phyloP scores from a whole-genome alignment of 2,797 vertebrate species.

The Hozukius guyotensis region DNA sequence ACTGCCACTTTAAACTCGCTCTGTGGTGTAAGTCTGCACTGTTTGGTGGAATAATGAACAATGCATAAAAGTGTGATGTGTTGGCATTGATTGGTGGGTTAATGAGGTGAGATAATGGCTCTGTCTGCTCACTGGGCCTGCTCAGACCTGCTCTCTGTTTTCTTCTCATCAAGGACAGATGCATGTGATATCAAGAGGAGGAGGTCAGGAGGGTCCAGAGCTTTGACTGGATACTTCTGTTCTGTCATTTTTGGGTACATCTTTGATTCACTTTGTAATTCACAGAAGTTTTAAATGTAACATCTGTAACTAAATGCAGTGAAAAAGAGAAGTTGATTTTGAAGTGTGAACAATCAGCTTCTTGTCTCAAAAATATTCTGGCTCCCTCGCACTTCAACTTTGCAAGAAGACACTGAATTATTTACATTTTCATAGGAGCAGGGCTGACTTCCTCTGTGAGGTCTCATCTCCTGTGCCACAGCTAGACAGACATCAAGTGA shows the following conservation, averaged over 20 bases:
- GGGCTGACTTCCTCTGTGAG: neutral
- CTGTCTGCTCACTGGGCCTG: slow-evolving; percentile 31
- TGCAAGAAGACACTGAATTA: slow-evolving; percentile 7
- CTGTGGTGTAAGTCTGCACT: slow-evolving; percentile 20
- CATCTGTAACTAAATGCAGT: slow-evolving; percentile 12
- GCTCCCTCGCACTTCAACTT: neutral
- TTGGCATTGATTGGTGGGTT: slow-evolving; percentile 33
- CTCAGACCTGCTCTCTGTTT: slow-evolving; percentile 34
- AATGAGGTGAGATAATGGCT: slow-evolving; percentile 10
- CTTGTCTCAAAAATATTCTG: slow-evolving; percentile 1
- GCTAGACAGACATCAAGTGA: neutral
- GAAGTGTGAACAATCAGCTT: neutral
- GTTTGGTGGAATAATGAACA: slow-evolving; percentile 25
- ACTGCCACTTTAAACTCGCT: neutral
- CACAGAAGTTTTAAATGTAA: neutral
- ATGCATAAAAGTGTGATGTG: slow-evolving; percentile 39
- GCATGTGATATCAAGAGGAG: slow-evolving; percentile 13
- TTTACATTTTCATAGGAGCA: slow-evolving; percentile 10
- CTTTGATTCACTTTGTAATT: slow-evolving; percentile 16
- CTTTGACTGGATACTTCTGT: neutral
- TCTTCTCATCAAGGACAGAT: slow-evolving; percentile 31
- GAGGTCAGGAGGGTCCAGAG: slow-evolving; percentile 1
- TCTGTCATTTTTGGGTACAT: neutral
- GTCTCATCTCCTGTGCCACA: neutral
- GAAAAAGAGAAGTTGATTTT: slow-evolving; percentile 2